Evolutionary conservation across 2,113 vertebrate genomes (phyloP), one percentile per base, ranked within the genome.

Genomic region (Todiramphus chloris): DNA sequence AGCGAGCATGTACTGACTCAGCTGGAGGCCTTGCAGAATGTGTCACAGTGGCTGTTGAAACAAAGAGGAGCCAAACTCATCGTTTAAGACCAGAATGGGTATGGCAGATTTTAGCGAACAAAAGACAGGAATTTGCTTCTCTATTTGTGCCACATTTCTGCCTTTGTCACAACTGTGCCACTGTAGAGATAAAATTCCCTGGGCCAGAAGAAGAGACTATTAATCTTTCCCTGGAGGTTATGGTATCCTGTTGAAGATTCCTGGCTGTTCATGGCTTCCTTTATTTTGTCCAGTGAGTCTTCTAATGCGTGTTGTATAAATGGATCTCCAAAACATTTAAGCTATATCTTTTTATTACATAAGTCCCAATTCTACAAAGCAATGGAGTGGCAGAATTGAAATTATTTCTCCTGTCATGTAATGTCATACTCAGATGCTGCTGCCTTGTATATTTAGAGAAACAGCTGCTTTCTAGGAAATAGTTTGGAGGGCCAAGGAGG

Each of bases 401-500:
- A 89, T 89, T 25, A 87, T 76, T 92, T 81, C 60, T 87, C 9
- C 50, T 83, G 81, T 85, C 77, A 39, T 46, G 12, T 91, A 82
- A 59, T 62, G 35, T 85, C 86, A 51, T 69, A 55, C n/a, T 87
- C 50, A 82, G 41, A 46, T 76, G 73, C 31, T 87, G 62, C 39
- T 82, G 83, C 68, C 86, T 72, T 79, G 53, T 82, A 67, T 84
- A 82, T 89, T 90, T 84, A 89, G 79, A 95, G 92, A 72, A 94
- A 87, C 70, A 96, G 39, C 89, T 85, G 70, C 74, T 91, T 96
- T 94, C 89, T 66, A 94, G 89, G 83, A 83, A 93, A 90, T 66
- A 70, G 31, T 13, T 73, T 94, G 70, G 53, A 93, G 58, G 41
- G 53, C 74, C 73, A 74, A 92, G 59, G 62, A 93, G 90, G 74